Conservation (phyloP, 2,113 vertebrate species). For the Eclectus roratus region DNA sequence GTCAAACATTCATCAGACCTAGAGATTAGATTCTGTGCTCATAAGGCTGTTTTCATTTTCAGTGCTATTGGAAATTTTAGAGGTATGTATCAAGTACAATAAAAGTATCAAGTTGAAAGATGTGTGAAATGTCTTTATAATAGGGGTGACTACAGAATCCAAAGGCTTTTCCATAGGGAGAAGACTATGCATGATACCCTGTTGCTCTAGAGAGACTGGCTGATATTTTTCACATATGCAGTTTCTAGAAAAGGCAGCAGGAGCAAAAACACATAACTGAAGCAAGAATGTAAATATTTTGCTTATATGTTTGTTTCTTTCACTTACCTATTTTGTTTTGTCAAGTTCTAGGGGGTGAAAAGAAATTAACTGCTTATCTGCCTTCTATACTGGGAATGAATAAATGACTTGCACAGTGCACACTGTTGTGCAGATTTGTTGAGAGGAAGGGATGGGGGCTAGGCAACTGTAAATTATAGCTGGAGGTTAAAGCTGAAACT, state of each 20-base stretch:
- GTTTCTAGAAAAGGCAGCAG: neutral
- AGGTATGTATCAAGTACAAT: neutral
- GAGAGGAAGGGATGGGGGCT: neutral
- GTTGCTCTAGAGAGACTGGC: neutral
- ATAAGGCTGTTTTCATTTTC: neutral
- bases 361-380: neutral
- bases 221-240: neutral
- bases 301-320: neutral
- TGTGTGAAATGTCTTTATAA: neutral
- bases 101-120: neutral
- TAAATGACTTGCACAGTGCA: neutral
- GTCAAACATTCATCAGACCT: neutral
- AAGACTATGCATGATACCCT: neutral
- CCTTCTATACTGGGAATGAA: neutral
- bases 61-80: neutral
- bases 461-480: neutral
- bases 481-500: neutral
- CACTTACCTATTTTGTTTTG: neutral
- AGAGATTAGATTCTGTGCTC: neutral
- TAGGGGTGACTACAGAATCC: neutral
- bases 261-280: neutral
- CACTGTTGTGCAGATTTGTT: neutral
- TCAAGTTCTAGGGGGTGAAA: neutral
- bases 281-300: neutral
- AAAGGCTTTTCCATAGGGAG: neutral